These are phyloP conservation scores for Bettongia penicillata DNA, from an alignment of 2,113 vertebrate genomes.

Conservation along the genomic window DNA sequence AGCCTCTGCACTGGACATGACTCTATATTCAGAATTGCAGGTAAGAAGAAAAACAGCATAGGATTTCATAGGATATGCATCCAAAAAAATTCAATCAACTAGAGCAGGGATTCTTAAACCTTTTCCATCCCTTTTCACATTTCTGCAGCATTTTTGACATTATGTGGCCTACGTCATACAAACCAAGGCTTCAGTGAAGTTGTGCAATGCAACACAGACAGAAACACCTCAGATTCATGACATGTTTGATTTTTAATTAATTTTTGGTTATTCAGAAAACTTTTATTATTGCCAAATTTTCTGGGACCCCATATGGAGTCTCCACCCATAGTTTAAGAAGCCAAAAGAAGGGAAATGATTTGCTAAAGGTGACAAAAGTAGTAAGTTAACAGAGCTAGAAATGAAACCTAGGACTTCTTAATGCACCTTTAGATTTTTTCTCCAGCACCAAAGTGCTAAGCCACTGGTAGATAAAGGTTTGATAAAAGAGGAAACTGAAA, in stretches of 20 bases:
- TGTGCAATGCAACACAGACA: too few relatives aligned
- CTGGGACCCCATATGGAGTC: too few relatives aligned
- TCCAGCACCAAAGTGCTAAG: neutral
- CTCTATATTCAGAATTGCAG: constrained; percentile 36
- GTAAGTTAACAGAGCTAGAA: neutral
- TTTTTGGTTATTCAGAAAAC: too few relatives aligned
- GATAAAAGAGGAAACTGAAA: neutral
- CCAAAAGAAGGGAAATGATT: neutral
- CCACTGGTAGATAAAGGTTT: neutral
- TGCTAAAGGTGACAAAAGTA: neutral
- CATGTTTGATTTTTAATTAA: too few relatives aligned
- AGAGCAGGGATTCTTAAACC: neutral
- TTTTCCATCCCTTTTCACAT: too few relatives aligned
- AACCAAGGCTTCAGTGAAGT: too few relatives aligned
- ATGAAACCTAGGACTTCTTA: neutral
- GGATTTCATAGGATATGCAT: neutral
- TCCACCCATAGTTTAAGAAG: too few relatives aligned
- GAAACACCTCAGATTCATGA: too few relatives aligned
- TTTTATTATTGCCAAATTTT: too few relatives aligned
- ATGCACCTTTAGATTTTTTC: neutral
- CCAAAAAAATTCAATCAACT: neutral
- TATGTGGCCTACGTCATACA: too few relatives aligned
- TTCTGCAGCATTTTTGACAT: too few relatives aligned
- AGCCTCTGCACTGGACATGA: constrained; percentile 77
- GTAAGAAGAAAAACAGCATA: accelerated